Evolutionary conservation across 2,797 vertebrate species (phyloP).

Genomic region (Distichodus sexfasciatus): DNA sequence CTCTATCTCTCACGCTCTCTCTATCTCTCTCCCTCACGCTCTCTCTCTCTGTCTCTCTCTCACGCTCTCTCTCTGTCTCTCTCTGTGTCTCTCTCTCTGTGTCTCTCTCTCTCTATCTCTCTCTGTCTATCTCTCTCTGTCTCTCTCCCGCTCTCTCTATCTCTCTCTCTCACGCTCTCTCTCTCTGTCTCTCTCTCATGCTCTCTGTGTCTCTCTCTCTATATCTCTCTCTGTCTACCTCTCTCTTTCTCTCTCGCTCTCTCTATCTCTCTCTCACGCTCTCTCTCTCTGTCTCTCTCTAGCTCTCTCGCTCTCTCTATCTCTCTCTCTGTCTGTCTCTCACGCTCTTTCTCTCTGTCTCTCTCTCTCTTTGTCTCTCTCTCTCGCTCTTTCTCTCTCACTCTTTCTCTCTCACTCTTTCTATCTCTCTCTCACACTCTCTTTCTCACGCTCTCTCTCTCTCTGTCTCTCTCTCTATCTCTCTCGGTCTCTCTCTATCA

Average conservation of each 20-base stretch:
- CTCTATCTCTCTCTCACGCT: slow-evolving; percentile 15
- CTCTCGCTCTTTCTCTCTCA: background rate
- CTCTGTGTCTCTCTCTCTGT: too few relatives aligned
- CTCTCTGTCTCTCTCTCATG: background rate
- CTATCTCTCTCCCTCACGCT: too few relatives aligned
- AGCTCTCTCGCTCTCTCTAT: background rate
- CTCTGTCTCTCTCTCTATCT: background rate
- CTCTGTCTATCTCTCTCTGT: too few relatives aligned
- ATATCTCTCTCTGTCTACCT: background rate
- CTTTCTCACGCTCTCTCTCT: background rate
- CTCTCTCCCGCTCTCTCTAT: too few relatives aligned
- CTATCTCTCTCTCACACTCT: background rate
- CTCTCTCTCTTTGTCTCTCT: background rate
- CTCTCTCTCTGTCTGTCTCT: too few relatives aligned
- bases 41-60: too few relatives aligned
- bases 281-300: slow-evolving; percentile 24
- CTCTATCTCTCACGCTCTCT: too few relatives aligned
- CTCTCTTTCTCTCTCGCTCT: slow-evolving; percentile 31
- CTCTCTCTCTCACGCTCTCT: background rate
- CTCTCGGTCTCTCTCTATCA: background rate
- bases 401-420: background rate
- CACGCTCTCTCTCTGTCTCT: too few relatives aligned
- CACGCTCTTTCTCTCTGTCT: background rate
- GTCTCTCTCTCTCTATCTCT: too few relatives aligned
- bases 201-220: background rate